These are phyloP conservation scores for Anas platyrhynchos DNA, from an alignment of 2,113 vertebrate species.

Conservation along the genomic window DNA sequence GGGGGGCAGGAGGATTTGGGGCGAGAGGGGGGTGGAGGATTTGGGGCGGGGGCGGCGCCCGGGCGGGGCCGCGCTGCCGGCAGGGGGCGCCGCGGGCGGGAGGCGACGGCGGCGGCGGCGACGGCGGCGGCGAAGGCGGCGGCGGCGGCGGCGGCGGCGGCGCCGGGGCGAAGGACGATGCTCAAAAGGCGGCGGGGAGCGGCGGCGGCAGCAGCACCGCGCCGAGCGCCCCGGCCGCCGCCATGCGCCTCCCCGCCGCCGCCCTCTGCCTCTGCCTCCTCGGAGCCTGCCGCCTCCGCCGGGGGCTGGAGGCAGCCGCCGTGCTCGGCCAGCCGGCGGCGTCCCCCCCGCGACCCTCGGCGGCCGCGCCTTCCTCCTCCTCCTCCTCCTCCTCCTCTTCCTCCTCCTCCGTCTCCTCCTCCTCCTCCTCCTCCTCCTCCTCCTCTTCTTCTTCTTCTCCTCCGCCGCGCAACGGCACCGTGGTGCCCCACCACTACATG, in stretches of 20 bases:
- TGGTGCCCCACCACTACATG: conserved; percentile 87
- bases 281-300: conserved; percentile 60
- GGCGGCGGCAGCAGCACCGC: background rate
- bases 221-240: background rate
- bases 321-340: no score
- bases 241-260: background rate
- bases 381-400: background rate
- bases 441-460: background rate
- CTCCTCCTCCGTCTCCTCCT: background rate
- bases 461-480: conserved; percentile 69
- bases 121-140: no score
- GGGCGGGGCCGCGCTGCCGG: background rate
- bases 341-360: conserved; percentile 14
- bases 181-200: conserved; percentile 4
- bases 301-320: conserved; percentile 48
- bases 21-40: no score
- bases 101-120: background rate
- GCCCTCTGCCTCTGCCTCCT: conserved; percentile 61
- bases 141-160: no score
- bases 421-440: background rate
- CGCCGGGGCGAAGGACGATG: background rate
- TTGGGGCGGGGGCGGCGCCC: no score
- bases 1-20: no score
- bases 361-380: conserved; percentile 22
- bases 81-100: background rate